Base-by-base conservation (phyloP, 2,797 vertebrate genomes). In the Paramormyrops hopkinsi region DNA sequence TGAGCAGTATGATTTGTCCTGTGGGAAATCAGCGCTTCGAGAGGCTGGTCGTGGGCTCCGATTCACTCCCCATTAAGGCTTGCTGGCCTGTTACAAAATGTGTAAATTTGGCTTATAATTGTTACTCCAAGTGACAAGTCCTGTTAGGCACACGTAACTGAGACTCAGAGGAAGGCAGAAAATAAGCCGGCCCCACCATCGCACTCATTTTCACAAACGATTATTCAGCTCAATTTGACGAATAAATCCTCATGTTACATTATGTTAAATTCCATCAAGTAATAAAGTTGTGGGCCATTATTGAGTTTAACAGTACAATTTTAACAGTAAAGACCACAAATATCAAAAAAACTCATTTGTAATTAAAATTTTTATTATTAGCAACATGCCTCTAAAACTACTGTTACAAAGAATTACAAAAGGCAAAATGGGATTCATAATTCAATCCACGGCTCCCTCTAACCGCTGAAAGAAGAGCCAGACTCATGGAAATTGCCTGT, bases 81-180 rank as follows among this genome's bases (percentile, higher is more conserved):
- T 46, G 46, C 41, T 84, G 82, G 82, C 19, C 46, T 84, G 82
- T 46, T 84, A 84, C 44, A 84, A 84, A 84, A 84, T 50, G 41
- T 84, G 82, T 84, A 46, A 84, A 84, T 84, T 7, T 46, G 46
- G n/a, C 46, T 84, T 17, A 50, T 84, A 50, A 84, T 84, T 84
- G 82, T 84, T n/a, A 84, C 41, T 50, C 46, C n/a, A 84, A 84
- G 8, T 84, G 82, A 84, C 19, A 48, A 84, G 44, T 84, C 7
- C 82, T 84, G 41, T 50, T 46, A 84, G 44, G 46, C 46, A 50
- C 4, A 84, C 41, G n/a, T 25, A 25, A 25, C 44, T 22, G 46
- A 48, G 5, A n/a, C 19, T 25, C n/a, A 1, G 3, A 8, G 22
- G 46, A n/a, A 50, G n/a, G 22, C 7, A 11, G 46, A 22, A 48